These are phyloP conservation scores for Nemotelus pantherinus DNA, from an alignment of 2,888 invertebrate species.

Conservation along the genomic window DNA sequence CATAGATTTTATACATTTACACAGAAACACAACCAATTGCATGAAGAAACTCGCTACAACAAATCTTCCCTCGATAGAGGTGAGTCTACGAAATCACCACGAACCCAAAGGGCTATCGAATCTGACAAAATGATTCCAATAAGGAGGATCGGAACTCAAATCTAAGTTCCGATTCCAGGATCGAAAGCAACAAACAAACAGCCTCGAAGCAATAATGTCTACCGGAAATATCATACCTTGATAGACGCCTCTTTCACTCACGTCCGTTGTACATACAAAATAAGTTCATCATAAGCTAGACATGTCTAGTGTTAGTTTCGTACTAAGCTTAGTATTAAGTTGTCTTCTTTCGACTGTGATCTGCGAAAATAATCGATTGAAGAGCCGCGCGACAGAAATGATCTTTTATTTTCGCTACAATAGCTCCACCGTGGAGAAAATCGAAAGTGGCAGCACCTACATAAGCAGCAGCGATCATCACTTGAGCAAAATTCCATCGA, in stretches of 20 bases:
- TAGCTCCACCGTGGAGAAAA: background rate
- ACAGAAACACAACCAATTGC: background rate
- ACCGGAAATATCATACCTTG: slow-evolving; percentile 8
- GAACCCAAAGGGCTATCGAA: no score
- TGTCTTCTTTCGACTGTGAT: slow-evolving; percentile 30
- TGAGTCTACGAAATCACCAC: no score
- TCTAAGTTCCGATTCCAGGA: no score
- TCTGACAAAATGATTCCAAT: no score
- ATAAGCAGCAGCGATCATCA: background rate
- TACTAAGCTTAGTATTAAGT: slow-evolving; percentile 28
- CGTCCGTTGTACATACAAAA: slow-evolving; percentile 3
- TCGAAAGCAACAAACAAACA: no score
- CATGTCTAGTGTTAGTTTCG: slow-evolving; percentile 29
- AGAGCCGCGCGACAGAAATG: slow-evolving; percentile 29
- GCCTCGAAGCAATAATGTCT: slow-evolving; percentile 4
- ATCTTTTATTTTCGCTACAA: slow-evolving; percentile 24
- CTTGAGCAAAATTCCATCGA: background rate
- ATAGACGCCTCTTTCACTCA: background rate
- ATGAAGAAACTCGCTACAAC: background rate
- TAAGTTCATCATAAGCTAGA: background rate
- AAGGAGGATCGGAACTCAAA: no score
- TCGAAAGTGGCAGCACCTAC: background rate
- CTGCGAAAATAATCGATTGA: slow-evolving; percentile 17
- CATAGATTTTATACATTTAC: no score
- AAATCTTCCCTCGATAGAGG: no score